phyloP scores from a whole-genome alignment of 2,888 invertebrate genomes.

The Cosmorhoe ocellata region DNA sequence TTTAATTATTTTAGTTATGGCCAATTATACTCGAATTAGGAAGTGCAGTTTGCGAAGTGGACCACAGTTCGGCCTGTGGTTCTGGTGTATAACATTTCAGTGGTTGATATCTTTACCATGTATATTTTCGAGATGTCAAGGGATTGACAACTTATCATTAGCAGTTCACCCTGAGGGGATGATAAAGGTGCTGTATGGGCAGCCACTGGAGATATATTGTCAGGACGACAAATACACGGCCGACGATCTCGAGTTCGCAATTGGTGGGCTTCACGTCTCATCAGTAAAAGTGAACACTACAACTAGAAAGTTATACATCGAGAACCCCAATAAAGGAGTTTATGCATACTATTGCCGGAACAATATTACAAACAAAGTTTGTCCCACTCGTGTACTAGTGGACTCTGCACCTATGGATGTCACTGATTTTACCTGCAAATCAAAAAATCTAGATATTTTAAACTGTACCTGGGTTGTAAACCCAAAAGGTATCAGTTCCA shows the following conservation, averaged over 20 bases:
- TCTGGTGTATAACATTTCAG: slow-evolving; percentile 64
- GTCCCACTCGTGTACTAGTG: slow-evolving; percentile 59
- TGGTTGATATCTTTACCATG: slow-evolving; percentile 64
- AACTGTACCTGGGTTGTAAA: slow-evolving; percentile 87
- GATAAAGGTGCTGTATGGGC: slow-evolving; percentile 81
- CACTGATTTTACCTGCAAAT: slow-evolving; percentile 87
- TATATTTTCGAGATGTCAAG: slow-evolving; percentile 60
- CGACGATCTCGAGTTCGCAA: slow-evolving; percentile 70
- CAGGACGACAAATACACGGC: slow-evolving; percentile 73
- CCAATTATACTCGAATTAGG: slow-evolving; percentile 54
- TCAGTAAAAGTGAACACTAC: slow-evolving; percentile 84
- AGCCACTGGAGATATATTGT: slow-evolving; percentile 85
- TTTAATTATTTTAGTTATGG: slow-evolving; percentile 57
- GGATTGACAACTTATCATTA: slow-evolving; percentile 54
- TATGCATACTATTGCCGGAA: slow-evolving; percentile 81
- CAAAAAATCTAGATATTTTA: slow-evolving; percentile 87
- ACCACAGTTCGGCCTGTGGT: slow-evolving; percentile 60
- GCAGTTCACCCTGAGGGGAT: slow-evolving; percentile 79
- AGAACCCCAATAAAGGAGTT: slow-evolving; percentile 77
- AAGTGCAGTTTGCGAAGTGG: slow-evolving; percentile 58
- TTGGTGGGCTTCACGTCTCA: slow-evolving; percentile 39
- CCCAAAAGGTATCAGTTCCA: slow-evolving; percentile 67
- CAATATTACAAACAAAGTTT: slow-evolving; percentile 52
- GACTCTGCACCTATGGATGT: slow-evolving; percentile 84
- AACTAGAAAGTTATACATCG: slow-evolving; percentile 82